Evolutionary conservation across 2,113 vertebrate genomes (phyloP).

Genomic region (Leucosticte australis): DNA sequence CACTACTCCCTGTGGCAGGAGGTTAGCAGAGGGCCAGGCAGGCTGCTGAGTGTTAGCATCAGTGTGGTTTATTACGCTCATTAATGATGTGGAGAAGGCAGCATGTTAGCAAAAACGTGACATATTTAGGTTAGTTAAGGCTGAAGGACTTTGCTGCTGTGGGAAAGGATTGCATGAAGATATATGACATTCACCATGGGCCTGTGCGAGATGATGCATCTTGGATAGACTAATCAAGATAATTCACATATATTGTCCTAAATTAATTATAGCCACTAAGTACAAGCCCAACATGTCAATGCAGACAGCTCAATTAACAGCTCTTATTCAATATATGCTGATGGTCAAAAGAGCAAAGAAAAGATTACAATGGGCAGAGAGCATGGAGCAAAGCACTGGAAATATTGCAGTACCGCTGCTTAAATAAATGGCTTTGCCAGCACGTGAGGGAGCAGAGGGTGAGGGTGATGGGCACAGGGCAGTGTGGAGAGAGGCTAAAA

Average conservation of each 20-base stretch:
- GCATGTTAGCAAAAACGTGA: slow-evolving; percentile 27
- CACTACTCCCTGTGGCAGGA: background rate
- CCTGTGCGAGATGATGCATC: slow-evolving; percentile 6
- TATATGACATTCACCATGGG: slow-evolving; percentile 28
- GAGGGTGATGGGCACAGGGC: background rate
- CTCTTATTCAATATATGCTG: slow-evolving; percentile 25
- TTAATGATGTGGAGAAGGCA: slow-evolving; percentile 52
- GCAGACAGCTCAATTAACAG: slow-evolving; percentile 57
- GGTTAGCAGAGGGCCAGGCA: background rate
- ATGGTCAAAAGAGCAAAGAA: slow-evolving; percentile 44
- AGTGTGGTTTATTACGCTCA: slow-evolving; percentile 5
- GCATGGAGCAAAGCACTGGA: background rate
- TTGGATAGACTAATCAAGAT: slow-evolving; percentile 53
- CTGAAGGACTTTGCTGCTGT: slow-evolving; percentile 5
- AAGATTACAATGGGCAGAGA: background rate
- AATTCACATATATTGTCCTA: slow-evolving; percentile 58
- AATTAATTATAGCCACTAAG: slow-evolving; percentile 62
- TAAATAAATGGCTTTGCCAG: background rate
- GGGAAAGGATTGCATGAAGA: background rate
- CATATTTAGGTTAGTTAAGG: slow-evolving; percentile 57
- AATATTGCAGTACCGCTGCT: background rate
- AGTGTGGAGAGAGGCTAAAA: background rate
- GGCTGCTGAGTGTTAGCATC: background rate
- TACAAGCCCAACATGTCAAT: slow-evolving; percentile 48
- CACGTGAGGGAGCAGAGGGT: background rate